These are phyloP conservation scores for Pterocles orientalis DNA, from an alignment of 2,113 vertebrate species.

Conservation along the genomic window DNA sequence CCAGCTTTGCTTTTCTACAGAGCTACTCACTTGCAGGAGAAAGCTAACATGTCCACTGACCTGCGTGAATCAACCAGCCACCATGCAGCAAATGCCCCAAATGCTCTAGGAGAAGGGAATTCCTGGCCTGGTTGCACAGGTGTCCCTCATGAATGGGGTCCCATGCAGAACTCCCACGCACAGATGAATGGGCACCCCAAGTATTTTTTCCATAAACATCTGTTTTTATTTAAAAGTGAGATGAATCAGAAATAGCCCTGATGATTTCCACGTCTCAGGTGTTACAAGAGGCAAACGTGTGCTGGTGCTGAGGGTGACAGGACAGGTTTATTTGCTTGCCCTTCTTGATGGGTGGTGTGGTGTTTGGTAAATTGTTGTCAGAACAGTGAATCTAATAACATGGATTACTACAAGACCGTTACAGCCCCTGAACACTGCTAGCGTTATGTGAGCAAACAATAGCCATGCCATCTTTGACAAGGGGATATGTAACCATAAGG, in stretches of 20 bases:
- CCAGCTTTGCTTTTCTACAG: neutral
- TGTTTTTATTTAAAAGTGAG: neutral
- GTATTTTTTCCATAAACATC: neutral
- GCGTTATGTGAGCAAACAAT: neutral
- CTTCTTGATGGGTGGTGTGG: conserved; percentile 12
- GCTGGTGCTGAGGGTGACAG: neutral
- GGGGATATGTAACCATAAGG: neutral
- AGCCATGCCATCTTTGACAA: neutral
- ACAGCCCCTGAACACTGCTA: neutral
- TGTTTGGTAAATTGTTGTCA: conserved; percentile 25
- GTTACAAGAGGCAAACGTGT: neutral
- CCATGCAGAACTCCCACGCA: neutral
- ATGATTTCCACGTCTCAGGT: neutral
- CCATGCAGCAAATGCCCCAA: neutral
- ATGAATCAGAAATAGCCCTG: neutral
- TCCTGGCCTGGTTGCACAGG: neutral
- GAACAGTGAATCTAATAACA: conserved; percentile 11
- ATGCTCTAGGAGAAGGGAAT: rapidly evolving
- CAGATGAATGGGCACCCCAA: neutral
- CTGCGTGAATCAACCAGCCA: neutral
- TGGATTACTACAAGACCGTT: conserved; percentile 1
- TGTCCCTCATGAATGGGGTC: neutral
- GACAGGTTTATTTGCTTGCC: neutral
- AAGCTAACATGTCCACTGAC: neutral
- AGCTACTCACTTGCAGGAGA: too few species aligned